Conservation (phyloP, 2,113 vertebrate genomes). For the Aegithalos caudatus region DNA sequence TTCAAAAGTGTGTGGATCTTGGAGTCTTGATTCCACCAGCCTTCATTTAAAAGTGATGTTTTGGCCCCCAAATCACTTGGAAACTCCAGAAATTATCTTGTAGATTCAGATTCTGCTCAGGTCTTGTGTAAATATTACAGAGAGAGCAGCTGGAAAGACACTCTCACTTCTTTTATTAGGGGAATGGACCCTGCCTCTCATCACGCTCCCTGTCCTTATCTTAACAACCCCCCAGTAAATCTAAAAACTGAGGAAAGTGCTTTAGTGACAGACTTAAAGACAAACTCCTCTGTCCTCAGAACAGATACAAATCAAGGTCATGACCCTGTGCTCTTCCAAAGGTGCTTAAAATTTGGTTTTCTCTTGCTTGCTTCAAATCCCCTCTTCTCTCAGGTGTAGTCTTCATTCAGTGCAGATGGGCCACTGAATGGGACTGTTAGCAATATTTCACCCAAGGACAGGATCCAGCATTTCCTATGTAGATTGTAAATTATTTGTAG, state of each 20-base stretch:
- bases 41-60: not conserved
- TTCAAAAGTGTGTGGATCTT: not conserved
- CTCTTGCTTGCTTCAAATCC: not conserved
- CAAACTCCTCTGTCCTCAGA: not conserved
- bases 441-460: not conserved
- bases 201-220: not conserved
- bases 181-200: not conserved
- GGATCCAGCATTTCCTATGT: not conserved
- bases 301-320: slow-evolving; percentile 37
- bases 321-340: not conserved
- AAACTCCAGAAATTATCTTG: not conserved
- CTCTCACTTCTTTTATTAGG: not conserved
- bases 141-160: not conserved
- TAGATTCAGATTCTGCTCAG: not conserved
- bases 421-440: not conserved
- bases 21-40: not conserved
- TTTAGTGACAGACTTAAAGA: slow-evolving; percentile 7
- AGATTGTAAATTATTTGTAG: not conserved
- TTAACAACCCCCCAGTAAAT: slow-evolving; percentile 7
- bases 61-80: not conserved
- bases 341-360: slow-evolving; percentile 3
- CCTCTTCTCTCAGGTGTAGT: not conserved
- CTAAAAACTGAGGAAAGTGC: not conserved
- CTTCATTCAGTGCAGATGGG: not conserved
- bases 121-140: not conserved